Evolutionary conservation across 2,113 vertebrate genomes (phyloP).

Genomic region (Sciurus niger): DNA sequence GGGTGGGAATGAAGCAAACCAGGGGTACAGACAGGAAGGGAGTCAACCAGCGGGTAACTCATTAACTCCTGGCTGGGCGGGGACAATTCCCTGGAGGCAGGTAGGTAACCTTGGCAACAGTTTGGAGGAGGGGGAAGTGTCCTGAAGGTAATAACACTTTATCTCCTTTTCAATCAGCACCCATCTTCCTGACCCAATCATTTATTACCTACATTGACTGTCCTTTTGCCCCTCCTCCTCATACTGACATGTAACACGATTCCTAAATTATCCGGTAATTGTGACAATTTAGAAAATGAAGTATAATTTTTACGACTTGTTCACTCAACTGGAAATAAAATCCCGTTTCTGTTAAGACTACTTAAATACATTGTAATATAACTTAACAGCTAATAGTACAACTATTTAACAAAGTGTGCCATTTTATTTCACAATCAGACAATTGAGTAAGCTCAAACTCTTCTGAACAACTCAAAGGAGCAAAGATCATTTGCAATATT

Average conservation of each 20-base stretch:
- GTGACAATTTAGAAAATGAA: constrained; percentile 30
- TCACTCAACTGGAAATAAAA: constrained; percentile 22
- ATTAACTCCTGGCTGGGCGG: no score
- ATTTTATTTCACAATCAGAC: constrained; percentile 34
- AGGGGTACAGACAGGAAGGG: no score
- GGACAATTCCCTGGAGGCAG: no score
- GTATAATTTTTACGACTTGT: constrained; percentile 7
- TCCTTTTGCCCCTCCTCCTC: no score
- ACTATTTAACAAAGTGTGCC: not conserved
- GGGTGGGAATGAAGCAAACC: no score
- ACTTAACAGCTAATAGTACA: constrained; percentile 34
- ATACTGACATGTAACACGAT: not conserved
- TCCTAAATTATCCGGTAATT: not conserved
- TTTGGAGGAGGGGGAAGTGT: no score
- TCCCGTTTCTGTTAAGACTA: not conserved
- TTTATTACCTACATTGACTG: no score
- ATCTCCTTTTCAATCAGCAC: no score
- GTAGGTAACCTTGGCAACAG: no score
- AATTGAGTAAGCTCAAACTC: not conserved
- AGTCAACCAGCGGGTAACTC: no score
- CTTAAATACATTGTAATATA: constrained; percentile 13
- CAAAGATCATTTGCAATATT: constrained; percentile 2
- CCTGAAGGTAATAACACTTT: no score
- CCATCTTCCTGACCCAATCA: no score
- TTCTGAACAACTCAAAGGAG: not conserved